Conservation (phyloP, 2,888 invertebrate species). For the Ellobium chinense region DNA sequence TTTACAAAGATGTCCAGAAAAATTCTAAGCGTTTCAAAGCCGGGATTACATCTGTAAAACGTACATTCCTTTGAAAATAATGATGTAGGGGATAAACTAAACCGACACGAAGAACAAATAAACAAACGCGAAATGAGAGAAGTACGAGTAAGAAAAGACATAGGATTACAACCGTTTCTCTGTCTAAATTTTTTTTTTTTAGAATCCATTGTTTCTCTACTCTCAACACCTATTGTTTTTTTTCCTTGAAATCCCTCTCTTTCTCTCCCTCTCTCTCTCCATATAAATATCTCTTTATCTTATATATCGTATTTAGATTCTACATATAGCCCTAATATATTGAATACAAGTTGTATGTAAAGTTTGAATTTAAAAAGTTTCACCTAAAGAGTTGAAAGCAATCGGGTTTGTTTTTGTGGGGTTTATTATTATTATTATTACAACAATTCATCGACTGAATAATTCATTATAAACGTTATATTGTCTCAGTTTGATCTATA, state of each 20-base stretch:
- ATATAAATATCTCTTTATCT: no score
- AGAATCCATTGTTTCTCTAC: background rate
- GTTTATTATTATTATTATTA: no score
- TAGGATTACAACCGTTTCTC: background rate
- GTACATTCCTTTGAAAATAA: background rate
- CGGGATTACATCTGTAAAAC: constrained; percentile 3
- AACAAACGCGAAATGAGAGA: background rate
- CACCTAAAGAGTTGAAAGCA: no score
- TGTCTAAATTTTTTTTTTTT: background rate
- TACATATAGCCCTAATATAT: no score
- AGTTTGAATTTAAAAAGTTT: no score
- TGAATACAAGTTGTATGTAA: no score
- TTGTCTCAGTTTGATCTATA: no score
- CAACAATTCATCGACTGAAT: no score
- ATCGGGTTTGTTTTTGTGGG: no score
- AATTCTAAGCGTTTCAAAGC: constrained; percentile 21
- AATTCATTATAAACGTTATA: no score
- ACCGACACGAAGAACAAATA: background rate
- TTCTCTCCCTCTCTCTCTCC: background rate
- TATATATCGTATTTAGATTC: no score
- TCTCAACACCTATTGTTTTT: background rate
- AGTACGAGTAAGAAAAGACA: background rate
- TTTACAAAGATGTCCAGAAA: constrained; percentile 12
- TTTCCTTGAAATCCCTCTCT: background rate
- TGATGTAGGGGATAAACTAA: background rate